phyloP scores from a whole-genome alignment of 2,888 invertebrate species.

The Balanococcus diminutus region DNA sequence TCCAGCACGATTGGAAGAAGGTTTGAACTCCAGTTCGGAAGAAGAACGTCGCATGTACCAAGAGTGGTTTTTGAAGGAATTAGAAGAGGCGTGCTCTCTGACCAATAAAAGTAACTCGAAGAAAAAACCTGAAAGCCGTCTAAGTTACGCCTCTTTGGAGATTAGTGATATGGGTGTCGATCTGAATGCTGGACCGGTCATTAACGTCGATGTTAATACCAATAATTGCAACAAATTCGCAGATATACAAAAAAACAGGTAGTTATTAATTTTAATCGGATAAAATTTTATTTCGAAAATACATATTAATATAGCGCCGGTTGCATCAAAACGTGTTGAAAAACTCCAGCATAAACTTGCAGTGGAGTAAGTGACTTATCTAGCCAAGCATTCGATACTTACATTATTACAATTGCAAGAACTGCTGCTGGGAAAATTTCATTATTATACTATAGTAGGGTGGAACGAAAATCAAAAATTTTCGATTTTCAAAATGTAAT shows the following conservation, averaged over 20 bases:
- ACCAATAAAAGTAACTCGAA: slow-evolving; percentile 54
- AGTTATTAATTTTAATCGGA: slow-evolving; percentile 17
- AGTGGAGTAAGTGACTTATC: not conserved
- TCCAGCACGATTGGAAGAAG: slow-evolving; percentile 77
- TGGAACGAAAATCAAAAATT: no score
- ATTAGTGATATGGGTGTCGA: slow-evolving; percentile 73
- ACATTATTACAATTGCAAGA: not conserved
- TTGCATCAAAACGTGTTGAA: not conserved
- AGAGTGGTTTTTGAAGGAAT: slow-evolving; percentile 52
- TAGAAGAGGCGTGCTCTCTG: slow-evolving; percentile 53
- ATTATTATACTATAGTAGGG: no score
- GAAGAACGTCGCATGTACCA: slow-evolving; percentile 54
- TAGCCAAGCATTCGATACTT: not conserved
- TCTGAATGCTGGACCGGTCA: slow-evolving; percentile 50
- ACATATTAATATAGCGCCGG: not conserved
- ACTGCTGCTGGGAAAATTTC: not conserved
- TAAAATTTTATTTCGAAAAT: slow-evolving; percentile 21
- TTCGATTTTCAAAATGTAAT: no score
- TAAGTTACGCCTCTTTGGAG: slow-evolving; percentile 69
- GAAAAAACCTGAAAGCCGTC: slow-evolving; percentile 53
- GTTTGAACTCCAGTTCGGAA: slow-evolving; percentile 68
- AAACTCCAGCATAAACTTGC: not conserved
- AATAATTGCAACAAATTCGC: slow-evolving; percentile 50
- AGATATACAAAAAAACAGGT: slow-evolving; percentile 48
- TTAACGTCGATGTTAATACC: slow-evolving; percentile 51